phyloP scores from a whole-genome alignment of 2,113 vertebrate genomes.

The Lasiurus borealis region DNA sequence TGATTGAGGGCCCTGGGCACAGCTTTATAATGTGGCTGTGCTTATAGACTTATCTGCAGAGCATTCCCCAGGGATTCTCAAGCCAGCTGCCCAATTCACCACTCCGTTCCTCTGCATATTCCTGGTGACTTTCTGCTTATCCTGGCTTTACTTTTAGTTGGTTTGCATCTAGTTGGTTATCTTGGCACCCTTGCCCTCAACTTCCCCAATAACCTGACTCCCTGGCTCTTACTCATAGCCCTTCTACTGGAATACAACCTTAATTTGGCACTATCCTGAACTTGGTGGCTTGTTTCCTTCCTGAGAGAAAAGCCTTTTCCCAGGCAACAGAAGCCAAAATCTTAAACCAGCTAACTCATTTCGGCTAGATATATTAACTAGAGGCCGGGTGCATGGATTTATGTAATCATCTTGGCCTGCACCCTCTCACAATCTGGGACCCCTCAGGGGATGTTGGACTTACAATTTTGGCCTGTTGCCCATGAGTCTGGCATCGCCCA shows the following conservation, averaged over 20 bases:
- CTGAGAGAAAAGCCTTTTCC: constrained; percentile 41
- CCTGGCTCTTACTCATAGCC: background rate
- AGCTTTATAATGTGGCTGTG: background rate
- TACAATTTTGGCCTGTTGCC: too few species aligned
- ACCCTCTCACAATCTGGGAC: too few species aligned
- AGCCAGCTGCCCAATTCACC: constrained; percentile 58
- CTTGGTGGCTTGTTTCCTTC: constrained; percentile 54
- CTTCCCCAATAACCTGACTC: constrained; percentile 60
- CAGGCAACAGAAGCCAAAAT: background rate
- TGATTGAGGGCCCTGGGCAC: constrained; percentile 24
- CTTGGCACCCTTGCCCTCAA: constrained; percentile 42
- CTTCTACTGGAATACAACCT: constrained; percentile 26
- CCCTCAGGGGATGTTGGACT: too few species aligned
- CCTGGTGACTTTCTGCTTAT: constrained; percentile 71
- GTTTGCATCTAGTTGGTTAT: constrained; percentile 54
- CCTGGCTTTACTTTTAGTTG: constrained; percentile 60
- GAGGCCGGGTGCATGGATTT: too few species aligned
- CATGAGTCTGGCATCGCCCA: too few species aligned
- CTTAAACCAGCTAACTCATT: background rate
- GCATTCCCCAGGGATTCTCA: constrained; percentile 60
- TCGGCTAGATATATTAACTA: constrained; percentile 29
- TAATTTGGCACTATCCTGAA: constrained; percentile 65
- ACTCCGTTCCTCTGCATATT: constrained; percentile 54
- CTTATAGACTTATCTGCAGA: constrained; percentile 25
- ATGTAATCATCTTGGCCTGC: too few species aligned